Base-by-base conservation (phyloP, 2,113 vertebrate genomes). In the Atherinomorus stipes region DNA sequence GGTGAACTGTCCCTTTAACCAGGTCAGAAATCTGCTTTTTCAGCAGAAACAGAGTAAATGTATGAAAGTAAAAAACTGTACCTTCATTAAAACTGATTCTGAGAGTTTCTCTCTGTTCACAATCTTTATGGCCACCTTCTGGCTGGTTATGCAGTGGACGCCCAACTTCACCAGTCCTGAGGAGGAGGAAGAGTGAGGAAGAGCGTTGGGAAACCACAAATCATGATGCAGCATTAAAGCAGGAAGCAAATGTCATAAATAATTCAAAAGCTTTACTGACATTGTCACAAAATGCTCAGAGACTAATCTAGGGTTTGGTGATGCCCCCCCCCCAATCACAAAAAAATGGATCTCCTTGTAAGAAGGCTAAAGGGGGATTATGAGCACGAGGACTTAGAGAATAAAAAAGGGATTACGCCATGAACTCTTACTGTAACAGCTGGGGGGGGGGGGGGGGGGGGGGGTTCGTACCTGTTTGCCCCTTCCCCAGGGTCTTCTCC, bases 91-190 rank as follows among this genome's bases (percentile, higher is more conserved):
- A 68, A 98, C 97, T 0, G 97, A 98, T 90, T 98, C 97, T 12
- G 97, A 98, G 89, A 98, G 97, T 85, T 98, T 98, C 93, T 98
- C 97, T 25, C 97, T 93, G 94, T 98, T 98, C 91, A 98, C 97
- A n/a, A 98, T 98, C 94, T 98, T 98, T 91, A 98, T 95, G 74
- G 97, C 97, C 1, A 98, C 96, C 86, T 98, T 98, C 94, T 98
- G 97, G 91, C 96, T 96, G 0, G 97, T 98, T 82, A 98, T 97
- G 71, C 97, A 97, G 92, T 97, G 96, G 86, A 98, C 90, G 16
- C 96, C 97, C 88, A 98, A 86, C 93, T 96, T 98, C 92, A 98
- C 96, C 37, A 97, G 95, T 64, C 96, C 97, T 97, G 89, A 72
- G 57, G 68, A 40, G 4, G 23, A 58, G 26, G 15, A 57, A 61